phyloP scores from a whole-genome alignment of 30 jellyfish, hydroid and myxozoan species.

The Sanderia malayensis region DNA sequence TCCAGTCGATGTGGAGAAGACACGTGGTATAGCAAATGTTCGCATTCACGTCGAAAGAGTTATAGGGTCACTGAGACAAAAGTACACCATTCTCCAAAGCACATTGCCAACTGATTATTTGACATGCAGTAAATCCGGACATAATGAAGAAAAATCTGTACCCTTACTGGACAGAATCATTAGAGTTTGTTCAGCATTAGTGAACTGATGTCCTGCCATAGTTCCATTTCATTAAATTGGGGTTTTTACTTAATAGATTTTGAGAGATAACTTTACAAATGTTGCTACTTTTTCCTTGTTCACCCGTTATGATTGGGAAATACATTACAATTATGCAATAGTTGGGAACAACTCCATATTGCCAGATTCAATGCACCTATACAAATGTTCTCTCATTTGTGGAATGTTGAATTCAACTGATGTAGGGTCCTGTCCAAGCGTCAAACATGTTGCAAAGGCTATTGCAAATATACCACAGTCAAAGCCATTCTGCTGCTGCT shows the following conservation, averaged over 20 bases:
- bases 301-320: neutral
- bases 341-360: slow-evolving; percentile 45
- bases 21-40: slow-evolving; percentile 41
- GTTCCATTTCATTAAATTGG: slow-evolving; percentile 36
- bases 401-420: slow-evolving; percentile 31
- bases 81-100: slow-evolving; percentile 28
- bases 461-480: slow-evolving; percentile 47
- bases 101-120: slow-evolving; percentile 19
- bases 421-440: slow-evolving; percentile 36
- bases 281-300: neutral
- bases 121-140: slow-evolving; percentile 37
- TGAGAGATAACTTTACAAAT: neutral
- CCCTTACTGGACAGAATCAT: slow-evolving; percentile 42
- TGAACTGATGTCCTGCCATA: slow-evolving; percentile 39
- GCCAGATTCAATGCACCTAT: slow-evolving; percentile 28
- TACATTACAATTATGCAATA: slow-evolving; percentile 10
- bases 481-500: slow-evolving; percentile 53
- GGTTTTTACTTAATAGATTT: neutral
- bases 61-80: slow-evolving; percentile 46
- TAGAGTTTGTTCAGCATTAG: slow-evolving; percentile 53
- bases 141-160: slow-evolving; percentile 32
- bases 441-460: slow-evolving; percentile 49
- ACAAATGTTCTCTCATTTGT: slow-evolving; percentile 39
- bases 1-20: slow-evolving; percentile 32
- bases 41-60: slow-evolving; percentile 48